These are phyloP conservation scores for Myotis davidii DNA, from an alignment of 2,113 vertebrate species.

Conservation along the genomic window DNA sequence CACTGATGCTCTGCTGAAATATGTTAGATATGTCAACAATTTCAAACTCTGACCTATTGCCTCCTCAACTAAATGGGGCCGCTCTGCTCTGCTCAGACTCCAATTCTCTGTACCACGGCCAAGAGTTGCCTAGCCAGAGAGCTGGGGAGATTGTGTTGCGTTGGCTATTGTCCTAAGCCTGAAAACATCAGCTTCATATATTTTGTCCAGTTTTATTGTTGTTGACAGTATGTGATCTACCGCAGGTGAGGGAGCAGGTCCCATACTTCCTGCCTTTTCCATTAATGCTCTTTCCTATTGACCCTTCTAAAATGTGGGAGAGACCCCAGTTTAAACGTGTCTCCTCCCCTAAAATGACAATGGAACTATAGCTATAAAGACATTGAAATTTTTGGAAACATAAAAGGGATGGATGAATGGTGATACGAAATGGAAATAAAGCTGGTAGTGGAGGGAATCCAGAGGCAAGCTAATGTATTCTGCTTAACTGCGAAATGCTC, in stretches of 20 bases:
- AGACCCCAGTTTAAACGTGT: neutral
- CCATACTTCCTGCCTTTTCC: neutral
- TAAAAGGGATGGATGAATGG: neutral
- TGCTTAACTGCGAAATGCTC: neutral
- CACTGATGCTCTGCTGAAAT: neutral
- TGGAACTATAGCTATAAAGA: neutral
- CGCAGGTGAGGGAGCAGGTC: neutral
- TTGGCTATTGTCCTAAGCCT: neutral
- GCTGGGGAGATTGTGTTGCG: neutral
- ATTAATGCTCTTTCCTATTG: neutral
- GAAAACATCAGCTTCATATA: neutral
- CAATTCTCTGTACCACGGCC: neutral
- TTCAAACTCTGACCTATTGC: neutral
- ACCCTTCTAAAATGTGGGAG: neutral
- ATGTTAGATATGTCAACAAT: neutral
- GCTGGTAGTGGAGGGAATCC: neutral
- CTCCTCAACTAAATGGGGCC: neutral
- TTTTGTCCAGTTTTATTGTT: neutral
- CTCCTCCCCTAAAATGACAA: neutral
- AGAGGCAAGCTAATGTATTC: neutral
- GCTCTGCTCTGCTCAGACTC: neutral
- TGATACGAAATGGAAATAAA: neutral
- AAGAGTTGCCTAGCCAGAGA: neutral
- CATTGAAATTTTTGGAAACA: neutral
- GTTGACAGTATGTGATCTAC: neutral